Conservation (phyloP, 2,888 invertebrate genomes). For the Conchocele bisecta region DNA sequence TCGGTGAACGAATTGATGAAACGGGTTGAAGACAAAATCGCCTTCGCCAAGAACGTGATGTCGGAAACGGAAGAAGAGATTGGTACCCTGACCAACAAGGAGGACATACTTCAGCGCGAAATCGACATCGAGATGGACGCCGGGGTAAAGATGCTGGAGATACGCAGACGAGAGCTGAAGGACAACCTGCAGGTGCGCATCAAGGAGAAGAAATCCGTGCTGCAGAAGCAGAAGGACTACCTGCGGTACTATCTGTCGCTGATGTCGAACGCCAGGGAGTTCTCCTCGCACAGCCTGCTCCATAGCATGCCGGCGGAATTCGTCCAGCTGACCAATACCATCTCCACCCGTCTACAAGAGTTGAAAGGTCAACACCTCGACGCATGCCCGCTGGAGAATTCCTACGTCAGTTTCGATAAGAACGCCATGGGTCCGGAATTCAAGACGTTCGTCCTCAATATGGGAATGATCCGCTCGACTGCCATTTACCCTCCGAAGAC, state of each 20-base stretch:
- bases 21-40: constrained; percentile 58
- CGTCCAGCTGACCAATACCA: constrained; percentile 53
- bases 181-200: constrained; percentile 55
- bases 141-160: constrained; percentile 61
- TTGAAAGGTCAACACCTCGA: constrained; percentile 57
- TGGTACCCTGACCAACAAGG: constrained; percentile 48
- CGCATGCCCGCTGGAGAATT: constrained; percentile 60
- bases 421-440: constrained; percentile 59
- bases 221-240: constrained; percentile 61
- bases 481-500: constrained; percentile 66
- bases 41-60: constrained; percentile 60
- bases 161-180: constrained; percentile 57
- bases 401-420: constrained; percentile 60
- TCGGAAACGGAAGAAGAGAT: constrained; percentile 62
- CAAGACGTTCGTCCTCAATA: constrained; percentile 55
- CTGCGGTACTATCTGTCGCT: constrained; percentile 55
- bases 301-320: constrained; percentile 65
- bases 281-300: constrained; percentile 57
- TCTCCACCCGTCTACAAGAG: constrained; percentile 49
- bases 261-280: constrained; percentile 60
- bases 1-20: constrained; percentile 56
- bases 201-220: constrained; percentile 59
- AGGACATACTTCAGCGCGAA: constrained; percentile 53
- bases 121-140: constrained; percentile 63
- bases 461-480: constrained; percentile 63